Percentiles rank a stretch among this genome's conserved stretches.
Conservation (phyloP, 2,888 invertebrate genomes). For the Erebia palarica region DNA sequence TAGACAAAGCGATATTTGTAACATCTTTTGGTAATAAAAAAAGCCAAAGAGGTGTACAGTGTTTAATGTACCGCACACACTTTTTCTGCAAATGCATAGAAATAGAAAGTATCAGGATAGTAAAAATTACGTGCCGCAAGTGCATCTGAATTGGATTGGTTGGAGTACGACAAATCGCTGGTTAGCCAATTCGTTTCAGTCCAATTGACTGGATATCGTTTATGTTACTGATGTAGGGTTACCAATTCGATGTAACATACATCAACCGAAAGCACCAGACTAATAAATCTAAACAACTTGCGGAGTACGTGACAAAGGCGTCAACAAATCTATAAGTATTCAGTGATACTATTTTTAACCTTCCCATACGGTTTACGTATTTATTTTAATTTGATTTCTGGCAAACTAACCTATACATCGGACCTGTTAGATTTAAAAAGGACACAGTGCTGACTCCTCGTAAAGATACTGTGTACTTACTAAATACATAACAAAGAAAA, state of each 20-base stretch:
- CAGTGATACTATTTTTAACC: too few species aligned
- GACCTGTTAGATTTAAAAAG: too few species aligned
- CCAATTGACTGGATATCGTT: constrained; percentile 79
- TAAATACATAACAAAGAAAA: too few species aligned
- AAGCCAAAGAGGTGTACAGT: background rate
- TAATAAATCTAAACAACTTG: constrained; percentile 2
- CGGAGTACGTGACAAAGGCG: background rate
- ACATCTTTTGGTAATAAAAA: background rate
- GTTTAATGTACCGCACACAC: background rate
- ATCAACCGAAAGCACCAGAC: background rate
- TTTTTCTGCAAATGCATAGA: too few species aligned
- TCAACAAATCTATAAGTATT: background rate
- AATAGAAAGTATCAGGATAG: background rate
- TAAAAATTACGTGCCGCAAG: constrained; percentile 55
- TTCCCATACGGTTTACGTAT: background rate
- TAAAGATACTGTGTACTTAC: too few species aligned
- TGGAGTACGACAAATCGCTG: constrained; percentile 64
- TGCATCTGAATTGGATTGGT: constrained; percentile 71
- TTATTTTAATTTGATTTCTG: too few species aligned
- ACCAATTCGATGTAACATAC: background rate
- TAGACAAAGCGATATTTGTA: too few species aligned
- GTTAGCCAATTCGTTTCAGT: constrained; percentile 81
- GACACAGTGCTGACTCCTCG: too few species aligned
- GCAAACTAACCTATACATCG: too few species aligned
- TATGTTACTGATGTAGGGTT: constrained; percentile 61